Base-by-base conservation (phyloP, 2,888 invertebrate genomes). In the Congeria kusceri region DNA sequence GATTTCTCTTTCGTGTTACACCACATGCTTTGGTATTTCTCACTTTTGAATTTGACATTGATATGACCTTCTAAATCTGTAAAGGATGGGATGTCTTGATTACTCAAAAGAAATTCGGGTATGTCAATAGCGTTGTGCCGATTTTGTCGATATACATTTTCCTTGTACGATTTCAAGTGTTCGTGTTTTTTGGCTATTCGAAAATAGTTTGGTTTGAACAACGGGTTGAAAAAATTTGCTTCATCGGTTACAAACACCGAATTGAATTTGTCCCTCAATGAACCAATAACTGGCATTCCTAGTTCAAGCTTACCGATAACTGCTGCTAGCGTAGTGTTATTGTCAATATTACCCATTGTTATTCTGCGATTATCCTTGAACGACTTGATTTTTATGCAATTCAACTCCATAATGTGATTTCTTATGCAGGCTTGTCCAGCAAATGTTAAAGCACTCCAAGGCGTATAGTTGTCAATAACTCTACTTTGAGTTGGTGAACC, bases 361-460 rank as follows among this genome's bases (percentile, higher is more conserved):
- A 56, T 53, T 5, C 65, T 49, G 32, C 65, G 49, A 20, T 65
- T 65, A 27, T 65, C 65, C 25, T 65, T 65, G 32, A 49, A 65
- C 28, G 57, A 57, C 27, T 67, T 67, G 20, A 67, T 57, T 39
- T 56, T 57, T 20, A 67, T 23, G 7, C n/a, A 39, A 39, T 39
- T 39, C 39, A 39, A 39, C 39, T 39, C 39, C 7, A 32, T 57
- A 20, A 67, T 44, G 15, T 57, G 25, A 15, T 57, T 15, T 56
- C 27, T 56, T 7, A 67, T 4, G 56, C 20, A 67, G 3, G 15
- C 56, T 27, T 67, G 66, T 15, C 32, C 32, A 20, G 57, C 56
- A 57, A 67, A 67, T 20, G 66, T 67, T 15, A 67, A 27, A 2
- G 66, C 66, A 67, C 66, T 67, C 9, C n/a, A 57, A 67, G 66